Evolutionary conservation across 2,797 vertebrate genomes (phyloP), one percentile per base, ranked within the genome.

Genomic region (Adelosebastes latens): DNA sequence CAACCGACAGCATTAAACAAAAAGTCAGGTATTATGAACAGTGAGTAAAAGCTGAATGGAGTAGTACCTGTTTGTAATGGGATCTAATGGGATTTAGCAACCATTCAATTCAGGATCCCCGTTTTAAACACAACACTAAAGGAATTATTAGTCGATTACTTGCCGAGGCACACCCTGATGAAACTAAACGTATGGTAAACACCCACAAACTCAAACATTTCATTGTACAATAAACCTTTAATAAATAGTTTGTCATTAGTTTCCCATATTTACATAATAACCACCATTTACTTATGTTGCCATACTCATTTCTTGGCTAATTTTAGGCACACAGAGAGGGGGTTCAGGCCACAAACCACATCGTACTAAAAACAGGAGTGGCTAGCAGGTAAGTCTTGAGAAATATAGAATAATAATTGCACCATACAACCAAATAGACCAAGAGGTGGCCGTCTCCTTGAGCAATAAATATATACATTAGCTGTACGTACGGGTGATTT

Each of bases 221-320:
- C 87, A 93, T 94, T 94, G 92, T 94, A 94, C 95, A 96, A 95
- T 95, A 96, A 95, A 95, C 95, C 93, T 96, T 96, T 96, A 96
- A 96, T 96, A 96, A 96, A 96, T 96, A 96, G 93, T 94, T 95
- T 93, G 89, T 95, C 94, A 96, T 96, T 96, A 96, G 94, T 95
- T 95, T 94, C 93, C 94, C 92, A 92, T 96, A 96, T 96, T 94
- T 96, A 96, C 96, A 96, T 89, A 89, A 93, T 90, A 93, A 94
- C 93, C 94, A 93, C 93, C 91, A 88, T 89, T 93, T 92, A 92
- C 91, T 94, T 89, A 93, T 83, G 90, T 92, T 94, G 92, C 90
- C 93, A 90, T 93, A 87, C 88, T 94, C 87, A 79, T 92, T 93
- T 94, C 94, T 94, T 96, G 94, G 93, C 94, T 95, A 94, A 95